A percentile compares a stretch with the other conserved stretches of the same genome.
phyloP scores from a whole-genome alignment of 2,797 vertebrate species.

The Malurus leucopterus region DNA sequence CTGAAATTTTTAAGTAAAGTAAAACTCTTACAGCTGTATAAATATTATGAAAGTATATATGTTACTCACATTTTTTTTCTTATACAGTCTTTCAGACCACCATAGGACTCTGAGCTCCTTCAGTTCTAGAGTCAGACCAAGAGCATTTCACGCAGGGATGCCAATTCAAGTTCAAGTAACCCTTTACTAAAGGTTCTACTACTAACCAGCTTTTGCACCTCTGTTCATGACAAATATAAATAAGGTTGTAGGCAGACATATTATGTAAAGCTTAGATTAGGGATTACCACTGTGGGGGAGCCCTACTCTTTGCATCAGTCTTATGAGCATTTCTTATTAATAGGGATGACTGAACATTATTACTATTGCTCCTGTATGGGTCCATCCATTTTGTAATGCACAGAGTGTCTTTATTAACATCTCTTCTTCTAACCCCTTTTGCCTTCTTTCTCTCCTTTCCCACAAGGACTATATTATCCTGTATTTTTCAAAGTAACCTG shows the following conservation, averaged over 20 bases:
- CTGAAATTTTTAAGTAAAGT: constrained; percentile 32
- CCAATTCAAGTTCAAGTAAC: neutral
- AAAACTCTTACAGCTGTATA: constrained; percentile 43
- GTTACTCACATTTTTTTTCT: neutral
- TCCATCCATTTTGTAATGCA: neutral
- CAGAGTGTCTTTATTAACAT: neutral
- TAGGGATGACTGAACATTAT: neutral
- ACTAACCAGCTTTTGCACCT: neutral
- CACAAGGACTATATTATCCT: neutral
- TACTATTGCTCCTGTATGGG: neutral
- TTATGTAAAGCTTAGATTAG: neutral
- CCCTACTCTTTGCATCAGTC: neutral
- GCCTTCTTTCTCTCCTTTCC: neutral
- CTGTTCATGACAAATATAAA: neutral
- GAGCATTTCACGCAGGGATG: neutral
- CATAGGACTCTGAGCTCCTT: neutral
- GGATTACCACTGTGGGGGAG: neutral
- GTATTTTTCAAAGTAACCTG: neutral
- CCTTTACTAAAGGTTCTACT: neutral
- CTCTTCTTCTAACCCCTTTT: neutral
- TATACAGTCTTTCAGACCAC: neutral
- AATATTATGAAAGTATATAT: constrained; percentile 43
- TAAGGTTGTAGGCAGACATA: neutral
- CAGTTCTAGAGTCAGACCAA: neutral
- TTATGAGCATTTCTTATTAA: neutral